Conservation (phyloP, 35 echinoderm and acorn worm species). For the Apostichopus parvimensis region DNA sequence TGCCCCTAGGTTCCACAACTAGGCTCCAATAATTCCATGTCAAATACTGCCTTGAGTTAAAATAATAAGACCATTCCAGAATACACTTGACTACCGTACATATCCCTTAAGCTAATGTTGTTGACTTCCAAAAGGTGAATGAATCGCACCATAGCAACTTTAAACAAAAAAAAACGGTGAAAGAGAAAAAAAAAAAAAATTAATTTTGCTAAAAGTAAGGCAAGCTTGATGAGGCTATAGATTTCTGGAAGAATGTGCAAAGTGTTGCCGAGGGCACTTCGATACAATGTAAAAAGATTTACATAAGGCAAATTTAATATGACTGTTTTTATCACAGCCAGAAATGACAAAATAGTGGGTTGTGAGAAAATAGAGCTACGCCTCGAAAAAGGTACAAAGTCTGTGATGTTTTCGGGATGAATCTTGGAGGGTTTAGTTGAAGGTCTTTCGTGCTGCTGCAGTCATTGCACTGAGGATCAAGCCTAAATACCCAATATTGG, state of each 20-base stretch:
- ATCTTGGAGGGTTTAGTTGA: too few relatives aligned
- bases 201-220: constrained; percentile 34
- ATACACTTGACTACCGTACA: constrained; percentile 19
- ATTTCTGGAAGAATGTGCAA: constrained; percentile 41
- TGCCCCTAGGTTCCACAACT: neutral
- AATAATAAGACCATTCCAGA: neutral
- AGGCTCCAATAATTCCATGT: neutral
- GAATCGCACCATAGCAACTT: constrained; percentile 15
- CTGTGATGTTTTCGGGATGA: neutral
- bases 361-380: too few relatives aligned
- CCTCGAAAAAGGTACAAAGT: too few relatives aligned
- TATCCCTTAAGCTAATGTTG: neutral
- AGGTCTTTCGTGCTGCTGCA: neutral
- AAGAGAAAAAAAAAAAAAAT: neutral
- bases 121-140: constrained; percentile 40
- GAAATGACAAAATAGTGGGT: neutral
- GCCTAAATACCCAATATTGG: neutral
- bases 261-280: neutral
- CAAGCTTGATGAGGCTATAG: constrained; percentile 2
- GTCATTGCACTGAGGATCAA: neutral
- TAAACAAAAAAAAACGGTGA: neutral
- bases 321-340: neutral
- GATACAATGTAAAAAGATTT: constrained; percentile 11
- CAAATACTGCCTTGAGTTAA: neutral
- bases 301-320: neutral